Base-by-base conservation (phyloP, 2,888 invertebrate species). In the Sclerodermus sp. region DNA sequence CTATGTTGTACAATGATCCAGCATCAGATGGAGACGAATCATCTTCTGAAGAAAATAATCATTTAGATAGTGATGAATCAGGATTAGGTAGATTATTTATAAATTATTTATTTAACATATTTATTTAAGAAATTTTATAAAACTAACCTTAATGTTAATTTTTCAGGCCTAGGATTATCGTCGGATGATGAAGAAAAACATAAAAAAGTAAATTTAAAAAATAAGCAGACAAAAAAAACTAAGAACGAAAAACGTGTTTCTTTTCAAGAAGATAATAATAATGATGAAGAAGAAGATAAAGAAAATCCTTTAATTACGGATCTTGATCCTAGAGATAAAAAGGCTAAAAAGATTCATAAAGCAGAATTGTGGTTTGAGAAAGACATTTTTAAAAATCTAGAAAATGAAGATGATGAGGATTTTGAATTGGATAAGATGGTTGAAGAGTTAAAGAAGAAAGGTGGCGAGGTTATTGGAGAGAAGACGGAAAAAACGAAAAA, bases 281-380 rank as follows among this genome's bases (percentile, higher is more conserved):
- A 9, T 29, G 44, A 57, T n/a, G 40, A 57, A 53, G 40, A 58
- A 29, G 49, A 63, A 53, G 57, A 53, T 2, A 34, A 34, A 4
- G 12, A 34, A 34, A 68, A 76, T 58, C 93, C 93, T 0, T 77
- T 93, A 0, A 82, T 93, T 29, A 91, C 89, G 8, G 91, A 93
- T 67, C 80, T 93, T 38, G 93, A 93, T 73, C 82, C 85, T 50
- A 83, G 89, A 2, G 88, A 89, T 58, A 88, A 88, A 55, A 84
- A 87, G 45, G 84, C 88, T 4, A 89, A 87, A 64, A 83, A 87
- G 14, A 82, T 87, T 13, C 86, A 88, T 64, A 91, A 91, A 73
- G 93, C 93, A 0, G 86, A 92, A 64, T 79, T 92, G 30, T 94
- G 94, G 93, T 92, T 92, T 77, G 88, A 93, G 69, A 89, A 92